A percentile compares a stretch with the other conserved stretches of the same genome.
Evolutionary conservation across 2,797 vertebrate species (phyloP).

Genomic region (Peromyscus nudipes): DNA sequence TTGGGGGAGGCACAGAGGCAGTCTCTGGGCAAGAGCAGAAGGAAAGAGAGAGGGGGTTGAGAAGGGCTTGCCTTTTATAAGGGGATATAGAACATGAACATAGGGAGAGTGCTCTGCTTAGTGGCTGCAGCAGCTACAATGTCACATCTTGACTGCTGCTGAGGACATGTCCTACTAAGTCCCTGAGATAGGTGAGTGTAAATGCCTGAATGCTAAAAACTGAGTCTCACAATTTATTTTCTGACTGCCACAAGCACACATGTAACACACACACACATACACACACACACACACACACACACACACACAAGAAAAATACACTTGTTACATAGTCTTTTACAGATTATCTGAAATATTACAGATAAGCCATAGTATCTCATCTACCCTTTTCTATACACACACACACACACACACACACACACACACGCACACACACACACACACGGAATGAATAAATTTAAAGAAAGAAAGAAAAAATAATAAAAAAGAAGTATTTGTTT

Average conservation of each 20-base stretch:
- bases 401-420: not conserved
- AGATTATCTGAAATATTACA: not conserved
- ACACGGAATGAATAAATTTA: not conserved
- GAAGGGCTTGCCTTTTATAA: too few species aligned
- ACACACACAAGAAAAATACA: not conserved
- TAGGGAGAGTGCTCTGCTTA: too few species aligned
- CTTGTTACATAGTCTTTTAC: not conserved
- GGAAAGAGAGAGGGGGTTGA: too few species aligned
- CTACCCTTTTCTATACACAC: not conserved
- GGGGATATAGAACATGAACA: too few species aligned
- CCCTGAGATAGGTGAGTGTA: too few species aligned
- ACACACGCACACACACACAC: not conserved
- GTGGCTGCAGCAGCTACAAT: too few species aligned
- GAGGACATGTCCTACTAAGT: too few species aligned
- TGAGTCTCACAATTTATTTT: not conserved
- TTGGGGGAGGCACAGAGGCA: too few species aligned
- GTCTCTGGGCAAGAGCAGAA: too few species aligned
- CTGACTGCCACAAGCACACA: not conserved
- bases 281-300: not conserved
- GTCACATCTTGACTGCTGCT: too few species aligned
- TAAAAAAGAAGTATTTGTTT: not conserved
- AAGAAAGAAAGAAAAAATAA: not conserved
- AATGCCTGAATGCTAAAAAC: not conserved
- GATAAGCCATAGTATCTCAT: not conserved
- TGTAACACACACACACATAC: not conserved